Conservation (phyloP, 2,888 invertebrate genomes). For the Lepeophtheirus nordmannii region DNA sequence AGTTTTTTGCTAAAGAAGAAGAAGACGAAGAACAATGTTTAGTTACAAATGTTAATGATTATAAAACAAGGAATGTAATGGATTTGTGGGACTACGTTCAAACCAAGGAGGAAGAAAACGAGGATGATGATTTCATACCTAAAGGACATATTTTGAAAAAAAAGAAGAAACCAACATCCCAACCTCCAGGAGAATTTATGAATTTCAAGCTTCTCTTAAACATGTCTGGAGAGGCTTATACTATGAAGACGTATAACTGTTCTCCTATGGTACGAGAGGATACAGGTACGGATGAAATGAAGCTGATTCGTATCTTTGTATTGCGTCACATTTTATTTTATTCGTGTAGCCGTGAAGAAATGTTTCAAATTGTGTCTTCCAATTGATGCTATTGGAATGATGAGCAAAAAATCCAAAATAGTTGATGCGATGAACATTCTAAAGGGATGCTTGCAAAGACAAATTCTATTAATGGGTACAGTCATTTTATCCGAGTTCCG, state of each 20-base stretch:
- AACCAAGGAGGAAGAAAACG: background rate
- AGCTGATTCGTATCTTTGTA: background rate
- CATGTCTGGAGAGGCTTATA: constrained; percentile 25
- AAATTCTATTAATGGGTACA: constrained; percentile 22
- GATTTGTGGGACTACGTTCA: background rate
- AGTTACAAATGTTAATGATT: background rate
- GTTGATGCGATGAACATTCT: constrained; percentile 11
- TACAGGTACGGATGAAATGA: background rate
- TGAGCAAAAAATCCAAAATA: constrained; percentile 10
- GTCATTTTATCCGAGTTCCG: constrained; percentile 41
- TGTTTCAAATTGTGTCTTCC: background rate
- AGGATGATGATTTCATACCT: constrained; percentile 6
- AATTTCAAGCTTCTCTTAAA: constrained; percentile 24
- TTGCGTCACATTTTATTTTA: too few relatives aligned
- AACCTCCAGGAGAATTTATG: background rate
- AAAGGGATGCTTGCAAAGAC: constrained; percentile 12
- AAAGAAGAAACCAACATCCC: background rate
- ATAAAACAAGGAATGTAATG: background rate
- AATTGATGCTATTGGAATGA: constrained; percentile 25
- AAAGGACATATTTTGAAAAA: background rate
- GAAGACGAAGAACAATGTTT: background rate
- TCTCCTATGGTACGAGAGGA: constrained; percentile 22
- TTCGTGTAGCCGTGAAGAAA: constrained; percentile 1
- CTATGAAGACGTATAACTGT: constrained; percentile 23
- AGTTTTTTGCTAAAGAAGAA: background rate